A percentile compares a stretch with the other conserved stretches of the same genome.
Conservation (phyloP, 1,140 invertebrate genomes). For the Halesus radiatus region DNA sequence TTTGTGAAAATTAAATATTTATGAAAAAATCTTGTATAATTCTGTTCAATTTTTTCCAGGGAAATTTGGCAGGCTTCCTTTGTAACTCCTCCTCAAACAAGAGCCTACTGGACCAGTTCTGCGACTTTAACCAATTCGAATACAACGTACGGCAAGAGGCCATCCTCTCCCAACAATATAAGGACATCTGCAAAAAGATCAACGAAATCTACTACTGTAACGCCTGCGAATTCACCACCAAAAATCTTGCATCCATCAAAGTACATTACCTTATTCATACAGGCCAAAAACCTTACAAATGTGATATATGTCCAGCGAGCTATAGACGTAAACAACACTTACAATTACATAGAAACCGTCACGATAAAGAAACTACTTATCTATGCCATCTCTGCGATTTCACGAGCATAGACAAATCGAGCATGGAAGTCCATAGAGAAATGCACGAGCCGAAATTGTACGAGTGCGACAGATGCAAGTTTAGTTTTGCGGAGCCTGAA, state of each 20-base stretch:
- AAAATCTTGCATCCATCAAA: constrained; percentile 14
- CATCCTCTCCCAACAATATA: not conserved
- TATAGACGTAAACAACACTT: constrained; percentile 20
- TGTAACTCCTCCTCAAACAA: not conserved
- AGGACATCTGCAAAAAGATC: constrained; percentile 22
- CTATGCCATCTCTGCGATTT: constrained; percentile 27
- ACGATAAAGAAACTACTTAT: constrained; percentile 1
- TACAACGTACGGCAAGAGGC: constrained; percentile 2
- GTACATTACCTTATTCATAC: constrained; percentile 20
- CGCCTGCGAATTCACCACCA: not conserved
- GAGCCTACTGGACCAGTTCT: constrained; percentile 10
- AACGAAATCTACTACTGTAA: constrained; percentile 9
- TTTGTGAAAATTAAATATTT: too few species aligned
- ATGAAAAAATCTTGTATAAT: too few species aligned
- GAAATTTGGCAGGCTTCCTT: constrained; percentile 8
- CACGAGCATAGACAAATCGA: not conserved
- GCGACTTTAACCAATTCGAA: constrained; percentile 1
- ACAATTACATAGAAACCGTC: constrained; percentile 3
- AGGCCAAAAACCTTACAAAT: constrained; percentile 17
- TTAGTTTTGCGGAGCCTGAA: not conserved
- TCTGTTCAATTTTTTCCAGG: not conserved
- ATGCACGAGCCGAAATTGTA: not conserved
- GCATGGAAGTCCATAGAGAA: constrained; percentile 11
- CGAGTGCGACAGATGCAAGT: constrained; percentile 1
- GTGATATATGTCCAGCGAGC: not conserved